A percentile compares a stretch with the other conserved stretches of the same genome.
Evolutionary conservation across 2,113 vertebrate species (phyloP).

Genomic region (Lonchura striata): DNA sequence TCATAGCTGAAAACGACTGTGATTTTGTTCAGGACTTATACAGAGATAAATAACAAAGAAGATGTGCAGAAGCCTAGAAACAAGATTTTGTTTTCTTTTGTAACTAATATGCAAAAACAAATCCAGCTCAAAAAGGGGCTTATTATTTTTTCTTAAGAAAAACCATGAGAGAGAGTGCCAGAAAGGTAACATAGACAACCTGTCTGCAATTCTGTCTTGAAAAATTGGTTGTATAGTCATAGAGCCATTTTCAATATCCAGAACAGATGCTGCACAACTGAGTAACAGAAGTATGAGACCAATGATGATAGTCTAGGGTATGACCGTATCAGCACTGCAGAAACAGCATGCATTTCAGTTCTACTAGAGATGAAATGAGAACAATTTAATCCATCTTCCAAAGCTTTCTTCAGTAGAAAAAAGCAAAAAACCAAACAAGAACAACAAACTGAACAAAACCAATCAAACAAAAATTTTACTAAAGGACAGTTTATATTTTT

Average conservation of each 20-base stretch:
- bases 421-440: not conserved
- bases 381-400: not conserved
- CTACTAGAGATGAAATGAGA: not conserved
- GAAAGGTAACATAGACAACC: not conserved
- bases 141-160: not conserved
- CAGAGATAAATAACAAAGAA: not conserved
- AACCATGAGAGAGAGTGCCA: not conserved
- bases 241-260: not conserved
- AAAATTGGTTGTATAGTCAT: not conserved
- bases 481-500: not conserved
- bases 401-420: not conserved
- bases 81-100: not conserved
- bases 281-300: not conserved
- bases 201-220: not conserved
- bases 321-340: not conserved
- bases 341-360: not conserved
- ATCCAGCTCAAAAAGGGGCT: not conserved
- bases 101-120: not conserved
- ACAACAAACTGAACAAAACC: not conserved
- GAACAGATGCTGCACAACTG: not conserved
- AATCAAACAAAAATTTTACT: not conserved
- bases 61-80: not conserved
- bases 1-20: not conserved
- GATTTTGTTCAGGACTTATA: not conserved
- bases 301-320: not conserved